Evolutionary conservation across 2,888 invertebrate species (phyloP), one percentile per base, ranked within the genome.

Genomic region (Limenitis camilla): DNA sequence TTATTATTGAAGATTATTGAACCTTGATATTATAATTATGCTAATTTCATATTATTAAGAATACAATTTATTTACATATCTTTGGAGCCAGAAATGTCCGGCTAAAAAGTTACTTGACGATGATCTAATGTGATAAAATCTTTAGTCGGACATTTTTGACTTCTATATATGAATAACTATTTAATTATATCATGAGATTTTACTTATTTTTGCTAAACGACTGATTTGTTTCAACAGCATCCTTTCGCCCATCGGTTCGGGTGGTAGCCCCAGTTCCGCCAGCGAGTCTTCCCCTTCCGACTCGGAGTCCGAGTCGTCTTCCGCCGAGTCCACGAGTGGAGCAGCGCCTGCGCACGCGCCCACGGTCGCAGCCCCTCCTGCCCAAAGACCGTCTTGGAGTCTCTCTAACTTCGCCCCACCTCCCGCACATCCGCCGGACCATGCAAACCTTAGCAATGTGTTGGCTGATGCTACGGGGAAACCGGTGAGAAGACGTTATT

Each of bases 251-350:
- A 71, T 90, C 81, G 72, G 84, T 49, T 76, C 89, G 64, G 72
- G 78, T 65, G 62, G 80, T 61, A 78, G 83, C 61, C 80, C 81
- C 33, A 78, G 89, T 70, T 69, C 90, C 62, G 84, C 87, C 66
- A 87, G 90, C 67, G 83, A 90, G 64, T 87, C 89, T 5, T 91
- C 91, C 2, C 90, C 90, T 0, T 91, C 90, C 36, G 92, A 90
- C 66, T 90, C 92, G 0, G 89, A 89, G 58, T 89, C 91, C 5
- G 89, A 91, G 58, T 90, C 91, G 0, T 90, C 89, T 9, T 87
- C 90, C 1, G 91, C 90, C 48, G 86, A 74, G 60, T 68, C 77
- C 5, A 64, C 63, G 27, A 68, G 72, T 47, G 60, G 75, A n/a
- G n/a, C n/a, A n/a, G n/a, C n/a, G 49, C 57, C 78, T 27, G 71